Conservation (phyloP, 2,888 invertebrate species). For the Sarcophaga rosellei region DNA sequence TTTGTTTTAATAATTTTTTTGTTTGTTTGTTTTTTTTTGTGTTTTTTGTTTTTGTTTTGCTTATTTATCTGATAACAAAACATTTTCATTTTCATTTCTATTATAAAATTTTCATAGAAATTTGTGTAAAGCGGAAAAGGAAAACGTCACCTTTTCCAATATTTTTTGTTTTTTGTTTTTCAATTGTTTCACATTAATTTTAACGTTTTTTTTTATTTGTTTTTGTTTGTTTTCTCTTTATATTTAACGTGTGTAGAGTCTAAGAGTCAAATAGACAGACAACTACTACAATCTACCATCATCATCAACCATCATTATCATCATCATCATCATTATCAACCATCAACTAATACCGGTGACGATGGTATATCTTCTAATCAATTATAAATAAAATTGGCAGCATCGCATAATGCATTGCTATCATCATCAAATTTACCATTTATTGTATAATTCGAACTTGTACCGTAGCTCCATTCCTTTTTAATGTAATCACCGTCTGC, state of each 20-base stretch:
- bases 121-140: slow-evolving; percentile 20
- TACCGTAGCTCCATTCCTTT: slow-evolving; percentile 80
- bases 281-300: too few species aligned
- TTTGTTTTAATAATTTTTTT: slow-evolving; percentile 49
- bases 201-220: slow-evolving; percentile 44
- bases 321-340: slow-evolving; percentile 36
- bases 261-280: too few species aligned
- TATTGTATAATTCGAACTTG: slow-evolving; percentile 78
- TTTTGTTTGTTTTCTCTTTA: not conserved
- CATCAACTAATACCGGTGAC: slow-evolving; percentile 63
- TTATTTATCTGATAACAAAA: slow-evolving; percentile 38
- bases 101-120: slow-evolving; percentile 27
- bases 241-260: not conserved
- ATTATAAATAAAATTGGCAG: slow-evolving; percentile 80
- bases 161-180: not conserved
- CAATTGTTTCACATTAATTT: slow-evolving; percentile 31
- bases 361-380: slow-evolving; percentile 71
- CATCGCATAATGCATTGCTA: slow-evolving; percentile 80
- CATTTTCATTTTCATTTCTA: slow-evolving; percentile 11
- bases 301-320: too few species aligned
- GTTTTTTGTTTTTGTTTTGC: slow-evolving; percentile 43
- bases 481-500: slow-evolving; percentile 80
- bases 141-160: not conserved
- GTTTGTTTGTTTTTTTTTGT: slow-evolving; percentile 39
- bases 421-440: slow-evolving; percentile 80